These are phyloP conservation scores for Panulirus ornatus DNA, from an alignment of 1,140 invertebrate species.

Conservation along the genomic window DNA sequence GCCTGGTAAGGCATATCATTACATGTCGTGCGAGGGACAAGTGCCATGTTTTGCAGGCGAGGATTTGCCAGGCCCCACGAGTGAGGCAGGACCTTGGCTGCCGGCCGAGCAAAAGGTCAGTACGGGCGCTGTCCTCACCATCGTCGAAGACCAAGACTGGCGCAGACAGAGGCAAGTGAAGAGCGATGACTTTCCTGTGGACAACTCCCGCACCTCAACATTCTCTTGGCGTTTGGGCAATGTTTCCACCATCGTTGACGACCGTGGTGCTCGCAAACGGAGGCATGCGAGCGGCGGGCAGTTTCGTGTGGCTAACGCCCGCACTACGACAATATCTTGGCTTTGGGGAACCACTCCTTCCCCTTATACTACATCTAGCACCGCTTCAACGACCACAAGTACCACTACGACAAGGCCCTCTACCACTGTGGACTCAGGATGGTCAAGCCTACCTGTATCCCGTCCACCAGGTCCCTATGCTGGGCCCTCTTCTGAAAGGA, in stretches of 20 bases:
- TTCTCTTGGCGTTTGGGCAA: conserved; percentile 63
- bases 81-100: conserved; percentile 48
- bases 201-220: conserved; percentile 61
- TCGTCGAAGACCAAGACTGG: not conserved
- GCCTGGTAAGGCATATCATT: not conserved
- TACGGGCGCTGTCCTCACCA: conserved; percentile 60
- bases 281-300: conserved; percentile 34
- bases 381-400: conserved; percentile 10
- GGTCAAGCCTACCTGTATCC: not conserved
- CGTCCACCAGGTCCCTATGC: conserved; percentile 3
- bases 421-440: not conserved
- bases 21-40: conserved; percentile 4
- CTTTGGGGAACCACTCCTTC: conserved; percentile 34
- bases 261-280: not conserved
- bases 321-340: conserved; percentile 66
- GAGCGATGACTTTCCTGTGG: conserved; percentile 36
- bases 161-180: conserved; percentile 30
- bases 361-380: not conserved
- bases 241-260: no score
- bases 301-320: conserved; percentile 64
- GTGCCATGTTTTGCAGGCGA: conserved; percentile 38
- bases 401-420: conserved; percentile 19
- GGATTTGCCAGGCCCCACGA: conserved; percentile 31
- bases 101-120: conserved; percentile 61
- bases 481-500: not conserved